Conservation (phyloP, 2,888 invertebrate species). For the Gasteruption jaculator region DNA sequence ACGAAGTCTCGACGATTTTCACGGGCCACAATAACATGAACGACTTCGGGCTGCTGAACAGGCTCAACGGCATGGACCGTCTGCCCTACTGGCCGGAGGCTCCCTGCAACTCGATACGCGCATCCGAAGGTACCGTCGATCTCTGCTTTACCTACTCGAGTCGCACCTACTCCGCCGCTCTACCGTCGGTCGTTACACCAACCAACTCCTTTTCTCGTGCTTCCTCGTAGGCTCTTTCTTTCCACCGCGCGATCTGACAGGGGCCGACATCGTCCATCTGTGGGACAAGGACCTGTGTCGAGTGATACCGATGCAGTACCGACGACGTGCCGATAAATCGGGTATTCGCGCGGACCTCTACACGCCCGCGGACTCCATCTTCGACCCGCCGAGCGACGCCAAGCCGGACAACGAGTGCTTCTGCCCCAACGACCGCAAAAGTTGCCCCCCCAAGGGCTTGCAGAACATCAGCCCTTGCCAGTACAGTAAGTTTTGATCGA, state of each 20-base stretch:
- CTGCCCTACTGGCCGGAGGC: slow-evolving; percentile 71
- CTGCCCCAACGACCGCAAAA: slow-evolving; percentile 64
- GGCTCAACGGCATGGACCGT: slow-evolving; percentile 70
- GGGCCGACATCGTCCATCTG: slow-evolving; percentile 65
- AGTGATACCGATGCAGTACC: slow-evolving; percentile 70
- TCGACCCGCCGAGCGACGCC: slow-evolving; percentile 54
- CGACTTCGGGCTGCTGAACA: slow-evolving; percentile 74
- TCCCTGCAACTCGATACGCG: slow-evolving; percentile 63
- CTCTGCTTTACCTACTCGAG: no score
- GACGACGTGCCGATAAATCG: slow-evolving; percentile 65
- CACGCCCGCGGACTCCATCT: slow-evolving; percentile 66
- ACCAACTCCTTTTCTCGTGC: no score
- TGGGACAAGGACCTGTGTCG: slow-evolving; percentile 87
- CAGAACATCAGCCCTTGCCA: slow-evolving; percentile 87
- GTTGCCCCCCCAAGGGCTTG: slow-evolving; percentile 69
- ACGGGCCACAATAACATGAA: slow-evolving; percentile 71
- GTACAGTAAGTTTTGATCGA: slow-evolving; percentile 60
- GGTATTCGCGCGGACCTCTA: slow-evolving; percentile 72
- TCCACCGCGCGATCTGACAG: slow-evolving; percentile 64
- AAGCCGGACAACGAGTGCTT: slow-evolving; percentile 67
- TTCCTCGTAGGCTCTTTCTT: slow-evolving; percentile 71
- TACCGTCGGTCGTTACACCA: no score
- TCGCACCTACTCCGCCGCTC: no score
- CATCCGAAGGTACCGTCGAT: slow-evolving; percentile 54
- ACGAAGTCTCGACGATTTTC: slow-evolving; percentile 76